Conservation (phyloP, 2,113 vertebrate genomes). For the Balaenoptera acutorostrata region DNA sequence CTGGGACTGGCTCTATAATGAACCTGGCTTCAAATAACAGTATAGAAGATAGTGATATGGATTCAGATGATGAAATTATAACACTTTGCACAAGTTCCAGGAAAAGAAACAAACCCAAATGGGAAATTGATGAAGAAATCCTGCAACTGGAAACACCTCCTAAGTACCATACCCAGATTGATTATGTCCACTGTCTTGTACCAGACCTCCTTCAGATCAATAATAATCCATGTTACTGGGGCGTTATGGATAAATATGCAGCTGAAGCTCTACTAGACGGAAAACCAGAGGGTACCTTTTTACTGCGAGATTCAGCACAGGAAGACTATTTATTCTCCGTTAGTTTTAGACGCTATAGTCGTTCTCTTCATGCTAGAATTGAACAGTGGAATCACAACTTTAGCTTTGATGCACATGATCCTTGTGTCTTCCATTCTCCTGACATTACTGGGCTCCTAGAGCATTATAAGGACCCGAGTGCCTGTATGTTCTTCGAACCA, state of each 20-base stretch:
- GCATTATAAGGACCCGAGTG: slow-evolving; percentile 95
- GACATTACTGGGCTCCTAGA: slow-evolving; percentile 93
- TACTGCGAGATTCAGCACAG: slow-evolving; percentile 95
- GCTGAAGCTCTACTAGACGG: slow-evolving; percentile 96
- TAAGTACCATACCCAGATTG: slow-evolving; percentile 85
- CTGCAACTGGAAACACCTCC: slow-evolving; percentile 81
- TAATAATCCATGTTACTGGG: slow-evolving; percentile 97
- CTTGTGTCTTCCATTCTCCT: slow-evolving; percentile 94
- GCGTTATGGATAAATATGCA: slow-evolving; percentile 94
- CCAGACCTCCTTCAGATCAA: slow-evolving; percentile 97
- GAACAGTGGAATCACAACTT: slow-evolving; percentile 97
- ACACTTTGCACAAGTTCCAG: slow-evolving; percentile 82
- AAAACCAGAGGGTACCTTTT: slow-evolving; percentile 95
- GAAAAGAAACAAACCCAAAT: slow-evolving; percentile 86
- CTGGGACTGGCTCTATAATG: slow-evolving; percentile 55
- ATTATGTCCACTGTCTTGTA: slow-evolving; percentile 91
- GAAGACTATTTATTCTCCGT: slow-evolving; percentile 97
- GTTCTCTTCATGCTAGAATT: slow-evolving; percentile 95
- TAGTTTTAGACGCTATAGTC: slow-evolving; percentile 96
- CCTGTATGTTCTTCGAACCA: slow-evolving; percentile 98
- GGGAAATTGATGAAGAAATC: slow-evolving; percentile 82
- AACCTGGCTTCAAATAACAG: slow-evolving; percentile 70
- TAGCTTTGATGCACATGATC: slow-evolving; percentile 96
- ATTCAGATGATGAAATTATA: slow-evolving; percentile 83
- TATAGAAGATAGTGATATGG: slow-evolving; percentile 89